Percentiles rank a stretch among this genome's conserved stretches.
These are phyloP conservation scores for Amphiprion percula DNA, from an alignment of 2,113 vertebrate species.

Conservation along the genomic window DNA sequence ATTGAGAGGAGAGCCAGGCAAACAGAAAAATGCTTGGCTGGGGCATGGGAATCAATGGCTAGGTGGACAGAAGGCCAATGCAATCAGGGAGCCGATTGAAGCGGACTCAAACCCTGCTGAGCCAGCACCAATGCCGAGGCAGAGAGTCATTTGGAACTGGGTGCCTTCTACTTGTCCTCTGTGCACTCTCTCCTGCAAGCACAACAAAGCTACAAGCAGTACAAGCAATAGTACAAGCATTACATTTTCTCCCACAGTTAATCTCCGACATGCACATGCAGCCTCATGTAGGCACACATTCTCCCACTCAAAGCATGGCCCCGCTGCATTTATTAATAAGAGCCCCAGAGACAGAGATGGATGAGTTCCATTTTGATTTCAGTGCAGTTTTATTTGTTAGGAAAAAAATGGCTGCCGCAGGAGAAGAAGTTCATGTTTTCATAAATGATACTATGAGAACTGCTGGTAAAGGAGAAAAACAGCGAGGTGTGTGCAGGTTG, in stretches of 20 bases:
- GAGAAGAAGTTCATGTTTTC: slow-evolving; percentile 38
- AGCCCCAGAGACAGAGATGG: slow-evolving; percentile 78
- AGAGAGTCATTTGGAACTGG: slow-evolving; percentile 72
- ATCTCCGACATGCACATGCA: slow-evolving; percentile 52
- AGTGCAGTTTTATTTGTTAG: slow-evolving; percentile 67
- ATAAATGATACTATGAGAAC: slow-evolving; percentile 39
- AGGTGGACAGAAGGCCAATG: slow-evolving; percentile 83
- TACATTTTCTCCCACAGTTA: slow-evolving; percentile 56
- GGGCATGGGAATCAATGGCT: slow-evolving; percentile 79
- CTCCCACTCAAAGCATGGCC: slow-evolving; percentile 44
- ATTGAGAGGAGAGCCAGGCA: slow-evolving; percentile 59
- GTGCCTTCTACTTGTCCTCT: slow-evolving; percentile 79
- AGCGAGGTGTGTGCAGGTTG: slow-evolving; percentile 42
- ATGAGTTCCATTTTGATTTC: slow-evolving; percentile 80
- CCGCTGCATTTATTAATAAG: slow-evolving; percentile 69
- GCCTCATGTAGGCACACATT: slow-evolving; percentile 17
- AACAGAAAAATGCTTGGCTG: slow-evolving; percentile 76
- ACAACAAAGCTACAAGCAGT: slow-evolving; percentile 63
- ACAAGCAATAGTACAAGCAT: slow-evolving; percentile 47
- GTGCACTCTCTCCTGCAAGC: slow-evolving; percentile 52
- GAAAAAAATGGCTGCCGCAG: slow-evolving; percentile 32
- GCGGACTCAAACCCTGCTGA: slow-evolving; percentile 79
- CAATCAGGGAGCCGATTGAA: slow-evolving; percentile 83
- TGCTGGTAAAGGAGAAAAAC: slow-evolving; percentile 59
- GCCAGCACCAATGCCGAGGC: slow-evolving; percentile 70